phyloP scores from a whole-genome alignment of 2,888 invertebrate genomes.

The Caenorhabditis virilis region DNA sequence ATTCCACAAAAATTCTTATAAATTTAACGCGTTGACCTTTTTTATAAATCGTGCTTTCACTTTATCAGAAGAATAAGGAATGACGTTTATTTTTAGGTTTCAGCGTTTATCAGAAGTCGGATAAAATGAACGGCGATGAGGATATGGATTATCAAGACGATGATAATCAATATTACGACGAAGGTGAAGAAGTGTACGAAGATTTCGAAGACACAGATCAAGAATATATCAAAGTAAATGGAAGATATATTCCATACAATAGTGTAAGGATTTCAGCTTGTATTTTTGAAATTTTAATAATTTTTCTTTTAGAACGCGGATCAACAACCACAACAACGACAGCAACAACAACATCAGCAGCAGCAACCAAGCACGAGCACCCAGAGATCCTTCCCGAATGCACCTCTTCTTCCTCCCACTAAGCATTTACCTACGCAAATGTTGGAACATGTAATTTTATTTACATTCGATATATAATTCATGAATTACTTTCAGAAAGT shows the following conservation, averaged over 20 bases:
- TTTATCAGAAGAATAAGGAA: no score
- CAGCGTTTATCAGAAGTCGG: no score
- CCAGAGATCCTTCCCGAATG: neutral
- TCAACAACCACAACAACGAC: no score
- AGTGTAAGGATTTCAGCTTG: slow-evolving; percentile 7
- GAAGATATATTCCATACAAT: slow-evolving; percentile 15
- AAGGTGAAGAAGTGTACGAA: slow-evolving; percentile 21
- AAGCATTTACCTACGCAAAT: neutral
- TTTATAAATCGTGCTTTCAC: no score
- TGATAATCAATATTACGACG: slow-evolving; percentile 26
- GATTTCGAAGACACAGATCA: slow-evolving; percentile 18
- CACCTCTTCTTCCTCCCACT: neutral
- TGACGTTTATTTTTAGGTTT: no score
- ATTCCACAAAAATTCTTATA: neutral
- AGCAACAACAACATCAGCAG: slow-evolving; percentile 7
- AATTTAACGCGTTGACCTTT: neutral
- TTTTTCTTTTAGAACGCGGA: no score
- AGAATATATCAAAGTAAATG: slow-evolving; percentile 28
- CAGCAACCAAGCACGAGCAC: neutral
- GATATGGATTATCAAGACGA: slow-evolving; percentile 25
- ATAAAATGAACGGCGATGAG: slow-evolving; percentile 13
- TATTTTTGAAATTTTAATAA: neutral
- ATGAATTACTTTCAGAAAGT: no score
- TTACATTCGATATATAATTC: no score
- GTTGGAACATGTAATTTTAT: no score